Evolutionary conservation across 35 echinoderm and acorn worm genomes (phyloP).

Genomic region (Holothuria glaberrima): DNA sequence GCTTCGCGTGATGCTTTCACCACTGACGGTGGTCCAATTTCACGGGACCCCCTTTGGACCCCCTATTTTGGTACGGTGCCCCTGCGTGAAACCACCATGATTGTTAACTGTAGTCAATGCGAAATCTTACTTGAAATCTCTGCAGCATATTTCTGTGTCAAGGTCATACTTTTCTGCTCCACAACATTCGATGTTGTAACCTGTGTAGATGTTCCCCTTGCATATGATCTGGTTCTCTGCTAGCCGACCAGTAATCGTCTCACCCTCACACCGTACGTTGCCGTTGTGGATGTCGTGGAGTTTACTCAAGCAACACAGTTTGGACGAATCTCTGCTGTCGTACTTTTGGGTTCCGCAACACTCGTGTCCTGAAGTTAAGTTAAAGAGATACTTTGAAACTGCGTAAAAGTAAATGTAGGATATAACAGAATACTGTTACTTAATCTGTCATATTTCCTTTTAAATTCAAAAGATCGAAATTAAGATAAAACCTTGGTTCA

Average conservation of each 20-base stretch:
- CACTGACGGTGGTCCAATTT: no score
- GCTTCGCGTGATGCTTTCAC: no score
- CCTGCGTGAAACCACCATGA: no score
- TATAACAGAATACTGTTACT: no score
- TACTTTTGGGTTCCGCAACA: constrained; percentile 13
- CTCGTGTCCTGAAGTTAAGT: background rate
- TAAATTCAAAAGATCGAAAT: no score
- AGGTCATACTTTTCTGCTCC: constrained; percentile 19
- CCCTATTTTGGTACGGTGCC: no score
- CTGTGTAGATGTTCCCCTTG: background rate
- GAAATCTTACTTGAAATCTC: constrained; percentile 32
- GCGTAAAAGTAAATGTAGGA: no score
- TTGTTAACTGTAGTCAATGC: no score
- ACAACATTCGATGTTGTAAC: constrained; percentile 37
- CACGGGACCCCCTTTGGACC: no score
- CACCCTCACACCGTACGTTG: background rate
- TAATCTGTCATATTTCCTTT: no score
- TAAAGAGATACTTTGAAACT: background rate
- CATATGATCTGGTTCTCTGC: constrained; percentile 3
- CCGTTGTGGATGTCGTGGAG: background rate
- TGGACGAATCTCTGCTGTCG: background rate
- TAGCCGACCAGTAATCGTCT: background rate
- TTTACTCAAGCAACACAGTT: constrained; percentile 4
- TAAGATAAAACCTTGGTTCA: no score
- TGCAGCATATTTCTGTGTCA: constrained; percentile 12